Conservation (phyloP, 1,140 invertebrate species). For the Zaprionus gabonicus region DNA sequence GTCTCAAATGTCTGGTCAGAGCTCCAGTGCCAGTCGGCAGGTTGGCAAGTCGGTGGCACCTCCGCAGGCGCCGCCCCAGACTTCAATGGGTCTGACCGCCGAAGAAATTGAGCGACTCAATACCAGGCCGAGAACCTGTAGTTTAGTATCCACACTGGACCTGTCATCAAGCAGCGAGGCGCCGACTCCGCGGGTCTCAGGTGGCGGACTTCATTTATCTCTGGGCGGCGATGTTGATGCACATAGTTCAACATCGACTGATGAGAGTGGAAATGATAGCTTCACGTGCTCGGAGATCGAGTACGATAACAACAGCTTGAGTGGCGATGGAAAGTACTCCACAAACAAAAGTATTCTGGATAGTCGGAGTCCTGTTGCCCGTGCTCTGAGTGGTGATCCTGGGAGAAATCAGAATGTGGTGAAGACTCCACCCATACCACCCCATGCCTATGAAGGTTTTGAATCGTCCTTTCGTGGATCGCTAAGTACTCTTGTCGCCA, state of each 20-base stretch:
- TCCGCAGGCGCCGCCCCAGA: constrained; percentile 87
- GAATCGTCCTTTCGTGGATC: constrained; percentile 97
- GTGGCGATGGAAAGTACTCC: constrained; percentile 90
- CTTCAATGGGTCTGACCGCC: constrained; percentile 93
- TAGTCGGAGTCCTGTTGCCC: constrained; percentile 87
- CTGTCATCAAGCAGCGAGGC: constrained; percentile 96
- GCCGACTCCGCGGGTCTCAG: constrained; percentile 88
- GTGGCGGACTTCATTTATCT: constrained; percentile 87
- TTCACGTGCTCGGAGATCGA: constrained; percentile 99
- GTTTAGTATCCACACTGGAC: constrained; percentile 95
- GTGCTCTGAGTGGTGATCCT: constrained; percentile 86
- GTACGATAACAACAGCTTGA: constrained; percentile 95
- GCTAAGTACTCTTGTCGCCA: constrained; percentile 95
- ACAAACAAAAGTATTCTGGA: constrained; percentile 89
- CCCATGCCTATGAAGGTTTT: constrained; percentile 94
- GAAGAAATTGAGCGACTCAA: constrained; percentile 97
- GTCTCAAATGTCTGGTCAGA: constrained; percentile 94
- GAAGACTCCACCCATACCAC: constrained; percentile 87
- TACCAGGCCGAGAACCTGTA: constrained; percentile 92
- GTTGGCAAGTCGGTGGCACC: constrained; percentile 86
- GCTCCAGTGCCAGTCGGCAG: constrained; percentile 89
- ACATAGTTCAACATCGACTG: constrained; percentile 93
- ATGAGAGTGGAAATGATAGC: constrained; percentile 98
- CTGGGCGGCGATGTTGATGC: constrained; percentile 88
- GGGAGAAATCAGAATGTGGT: constrained; percentile 83